A percentile compares a stretch with the other conserved stretches of the same genome.
These are phyloP conservation scores for Gari tellinella DNA, from an alignment of 2,888 invertebrate genomes.

Conservation along the genomic window DNA sequence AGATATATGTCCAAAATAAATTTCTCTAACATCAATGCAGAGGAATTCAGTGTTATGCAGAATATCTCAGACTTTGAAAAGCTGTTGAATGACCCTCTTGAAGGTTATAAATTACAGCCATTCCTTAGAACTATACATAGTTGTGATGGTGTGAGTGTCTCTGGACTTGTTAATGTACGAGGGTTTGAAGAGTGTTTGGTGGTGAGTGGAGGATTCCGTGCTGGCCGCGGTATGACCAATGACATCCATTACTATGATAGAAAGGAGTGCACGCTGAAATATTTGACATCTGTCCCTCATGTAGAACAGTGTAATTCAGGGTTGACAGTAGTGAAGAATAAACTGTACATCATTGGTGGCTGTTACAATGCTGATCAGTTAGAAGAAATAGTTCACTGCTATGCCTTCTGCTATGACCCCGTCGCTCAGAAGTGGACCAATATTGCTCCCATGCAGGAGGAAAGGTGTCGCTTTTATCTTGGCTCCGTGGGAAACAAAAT, in stretches of 20 bases:
- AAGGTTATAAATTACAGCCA: constrained; percentile 15
- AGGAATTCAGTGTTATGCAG: constrained; percentile 52
- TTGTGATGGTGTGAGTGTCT: constrained; percentile 16
- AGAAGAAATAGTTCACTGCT: constrained; percentile 90
- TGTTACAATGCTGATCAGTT: constrained; percentile 87
- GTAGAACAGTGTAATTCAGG: constrained; percentile 91
- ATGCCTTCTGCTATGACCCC: constrained; percentile 89
- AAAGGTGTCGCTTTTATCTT: constrained; percentile 79
- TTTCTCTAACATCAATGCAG: constrained; percentile 84
- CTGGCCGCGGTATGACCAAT: constrained; percentile 87
- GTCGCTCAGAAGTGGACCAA: constrained; percentile 88
- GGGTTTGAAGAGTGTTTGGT: constrained; percentile 89
- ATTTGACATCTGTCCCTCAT: constrained; percentile 89
- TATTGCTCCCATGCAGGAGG: constrained; percentile 85
- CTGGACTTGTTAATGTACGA: constrained; percentile 81
- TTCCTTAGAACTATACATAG: constrained; percentile 4
- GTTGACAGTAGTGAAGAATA: constrained; percentile 89
- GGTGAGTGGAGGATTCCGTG: constrained; percentile 88
- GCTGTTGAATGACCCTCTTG: constrained; percentile 33
- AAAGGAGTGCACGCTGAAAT: constrained; percentile 87
- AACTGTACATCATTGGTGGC: constrained; percentile 89
- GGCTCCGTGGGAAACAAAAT: constrained; percentile 69
- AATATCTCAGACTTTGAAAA: constrained; percentile 48
- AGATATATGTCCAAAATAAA: constrained; percentile 85
- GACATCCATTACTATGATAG: constrained; percentile 89